Base-by-base conservation (phyloP, 2,113 vertebrate species). In the Ammodytes dubius region DNA sequence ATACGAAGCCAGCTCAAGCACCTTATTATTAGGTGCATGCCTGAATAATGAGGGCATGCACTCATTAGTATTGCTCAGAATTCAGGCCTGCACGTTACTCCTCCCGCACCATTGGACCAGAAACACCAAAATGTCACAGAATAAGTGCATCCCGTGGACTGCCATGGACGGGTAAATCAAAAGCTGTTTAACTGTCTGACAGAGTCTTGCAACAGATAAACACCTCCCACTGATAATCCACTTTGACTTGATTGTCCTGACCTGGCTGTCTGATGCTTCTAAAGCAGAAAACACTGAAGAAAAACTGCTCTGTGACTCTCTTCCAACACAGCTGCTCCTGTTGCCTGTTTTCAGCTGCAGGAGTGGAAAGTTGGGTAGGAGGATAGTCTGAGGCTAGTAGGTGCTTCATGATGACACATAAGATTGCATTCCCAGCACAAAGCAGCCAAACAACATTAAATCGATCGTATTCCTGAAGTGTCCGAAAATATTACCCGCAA, bases 311-410 rank as follows among this genome's bases (percentile, higher is more conserved):
- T 43, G 45, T 66, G 78, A 85, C 76, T 76, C 13, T 14, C 11
- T 70, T 82, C 74, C 71, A 87, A 19, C 82, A 70, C 73, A 74
- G 81, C 80, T 83, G 81, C 56, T 76, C 72, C 71, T 49, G 52
- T 45, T 70, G 60, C 71, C 78, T 87, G 70, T 43, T 45, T 56
- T 75, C 64, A 78, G 87, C 78, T 76, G 75, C 76, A 82, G 46
- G 73, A 88, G 77, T 77, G 86, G 83, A 88, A 92, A 83, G 49
- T 87, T 78, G 70, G 7, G 56, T 80, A 6, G 46, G 43, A 76
- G 27, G 27, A 27, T 27, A 27, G 69, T 85, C 70, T 74, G 79
- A 19, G 64, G 50, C 77, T 85, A 75, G 81, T 81, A 66, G 74
- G 78, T 65, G 79, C 76, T 79, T 85, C 61, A 74, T 5, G 49